These are phyloP conservation scores for Scylla paramamosain DNA, from an alignment of 1,140 invertebrate species.

Conservation along the genomic window DNA sequence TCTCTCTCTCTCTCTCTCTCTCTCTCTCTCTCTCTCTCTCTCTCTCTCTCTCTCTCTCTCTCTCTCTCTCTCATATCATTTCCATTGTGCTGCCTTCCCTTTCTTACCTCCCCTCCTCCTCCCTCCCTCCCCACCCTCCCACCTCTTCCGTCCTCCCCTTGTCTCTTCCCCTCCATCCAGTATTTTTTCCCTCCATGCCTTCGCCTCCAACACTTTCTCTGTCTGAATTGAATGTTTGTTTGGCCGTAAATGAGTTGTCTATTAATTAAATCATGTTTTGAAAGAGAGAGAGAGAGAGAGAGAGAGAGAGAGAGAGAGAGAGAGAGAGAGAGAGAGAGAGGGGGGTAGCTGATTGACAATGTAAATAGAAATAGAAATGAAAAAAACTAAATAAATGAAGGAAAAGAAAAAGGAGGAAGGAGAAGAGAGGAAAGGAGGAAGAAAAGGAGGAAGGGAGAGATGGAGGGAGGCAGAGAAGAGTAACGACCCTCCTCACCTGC, in stretches of 20 bases:
- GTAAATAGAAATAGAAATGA: neutral
- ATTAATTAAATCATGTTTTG: too few relatives aligned
- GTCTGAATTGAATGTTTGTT: neutral
- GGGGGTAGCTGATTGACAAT: neutral
- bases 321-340: neutral
- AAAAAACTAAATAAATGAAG: neutral
- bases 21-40: constrained; percentile 17
- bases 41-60: constrained; percentile 1
- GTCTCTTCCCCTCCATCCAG: neutral
- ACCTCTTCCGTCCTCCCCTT: neutral
- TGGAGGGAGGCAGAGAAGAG: neutral
- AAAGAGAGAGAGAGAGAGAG: constrained; percentile 44
- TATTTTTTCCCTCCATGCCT: neutral
- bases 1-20: constrained; percentile 19
- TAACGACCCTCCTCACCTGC: neutral
- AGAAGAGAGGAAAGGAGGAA: neutral
- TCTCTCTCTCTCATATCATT: neutral
- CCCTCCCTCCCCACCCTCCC: neutral
- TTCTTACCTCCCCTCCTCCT: neutral
- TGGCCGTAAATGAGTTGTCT: too few relatives aligned
- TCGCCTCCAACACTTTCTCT: neutral
- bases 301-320: constrained; percentile 36
- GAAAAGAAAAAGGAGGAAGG: neutral
- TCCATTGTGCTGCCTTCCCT: neutral
- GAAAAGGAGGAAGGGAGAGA: neutral